Percentiles rank a stretch among this genome's conserved stretches.
phyloP scores from a whole-genome alignment of 2,113 vertebrate genomes.

The Athene noctua region DNA sequence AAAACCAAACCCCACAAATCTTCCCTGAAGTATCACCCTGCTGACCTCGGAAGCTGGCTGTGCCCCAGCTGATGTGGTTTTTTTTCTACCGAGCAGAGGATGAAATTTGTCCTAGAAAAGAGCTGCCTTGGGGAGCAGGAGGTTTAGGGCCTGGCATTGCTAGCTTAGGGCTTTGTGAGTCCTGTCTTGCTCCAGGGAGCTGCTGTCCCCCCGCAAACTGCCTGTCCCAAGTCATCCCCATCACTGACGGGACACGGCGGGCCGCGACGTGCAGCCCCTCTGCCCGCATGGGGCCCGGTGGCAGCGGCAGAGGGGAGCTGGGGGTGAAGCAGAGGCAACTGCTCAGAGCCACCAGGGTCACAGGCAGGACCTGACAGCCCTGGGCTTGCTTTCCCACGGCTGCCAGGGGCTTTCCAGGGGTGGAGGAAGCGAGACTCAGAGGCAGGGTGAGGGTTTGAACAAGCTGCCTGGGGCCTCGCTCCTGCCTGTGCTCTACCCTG shows the following conservation, averaged over 20 bases:
- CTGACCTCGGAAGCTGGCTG: background rate
- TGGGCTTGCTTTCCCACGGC: background rate
- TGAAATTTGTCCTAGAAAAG: background rate
- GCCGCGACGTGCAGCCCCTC: background rate
- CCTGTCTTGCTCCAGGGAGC: background rate
- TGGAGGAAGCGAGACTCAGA: background rate
- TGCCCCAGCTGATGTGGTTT: background rate
- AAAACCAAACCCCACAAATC: background rate
- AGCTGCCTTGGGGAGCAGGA: background rate
- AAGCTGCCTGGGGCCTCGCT: background rate
- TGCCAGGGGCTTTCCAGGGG: background rate
- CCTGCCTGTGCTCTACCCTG: background rate
- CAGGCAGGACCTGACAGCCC: background rate
- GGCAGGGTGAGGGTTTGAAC: background rate
- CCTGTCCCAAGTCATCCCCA: background rate
- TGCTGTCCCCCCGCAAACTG: background rate
- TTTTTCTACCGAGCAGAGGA: background rate
- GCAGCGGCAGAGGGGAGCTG: background rate
- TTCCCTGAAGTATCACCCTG: rapidly evolving
- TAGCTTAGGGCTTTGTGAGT: background rate
- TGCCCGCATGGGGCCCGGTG: rapidly evolving
- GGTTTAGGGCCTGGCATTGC: rapidly evolving
- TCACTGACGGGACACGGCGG: rapidly evolving
- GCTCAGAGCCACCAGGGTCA: rapidly evolving
- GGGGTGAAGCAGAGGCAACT: rapidly evolving